Conservation (phyloP, 2,113 vertebrate species). For the Ammodytes dubius region DNA sequence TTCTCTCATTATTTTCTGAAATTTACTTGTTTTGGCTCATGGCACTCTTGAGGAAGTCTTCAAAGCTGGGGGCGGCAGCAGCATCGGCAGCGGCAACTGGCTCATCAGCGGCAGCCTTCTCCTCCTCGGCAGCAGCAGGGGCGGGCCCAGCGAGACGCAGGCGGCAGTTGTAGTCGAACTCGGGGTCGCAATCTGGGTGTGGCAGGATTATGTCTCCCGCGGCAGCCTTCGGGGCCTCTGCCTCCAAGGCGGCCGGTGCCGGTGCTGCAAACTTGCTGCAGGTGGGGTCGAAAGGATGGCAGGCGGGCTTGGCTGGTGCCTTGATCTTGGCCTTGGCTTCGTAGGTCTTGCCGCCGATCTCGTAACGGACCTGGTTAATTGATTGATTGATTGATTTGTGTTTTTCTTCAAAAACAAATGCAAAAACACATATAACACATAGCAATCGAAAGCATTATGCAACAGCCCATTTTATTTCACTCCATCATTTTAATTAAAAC, state of each 20-base stretch:
- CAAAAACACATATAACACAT: slow-evolving; percentile 46
- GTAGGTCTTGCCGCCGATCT: slow-evolving; percentile 82
- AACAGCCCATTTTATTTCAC: slow-evolving; percentile 61
- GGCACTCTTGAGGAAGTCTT: slow-evolving; percentile 79
- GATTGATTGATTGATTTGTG: slow-evolving; percentile 66
- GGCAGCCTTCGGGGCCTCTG: slow-evolving; percentile 27
- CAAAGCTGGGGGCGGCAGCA: slow-evolving; percentile 59
- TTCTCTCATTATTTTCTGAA: not conserved
- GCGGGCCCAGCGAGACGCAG: slow-evolving; percentile 70
- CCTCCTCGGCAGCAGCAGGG: slow-evolving; percentile 50
- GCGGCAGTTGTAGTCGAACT: slow-evolving; percentile 85
- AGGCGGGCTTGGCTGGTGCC: slow-evolving; percentile 68
- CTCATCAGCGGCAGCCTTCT: slow-evolving; percentile 44
- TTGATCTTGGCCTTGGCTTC: slow-evolving; percentile 50
- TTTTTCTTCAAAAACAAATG: slow-evolving; percentile 68
- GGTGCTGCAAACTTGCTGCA: slow-evolving; percentile 75
- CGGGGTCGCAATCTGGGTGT: slow-evolving; percentile 85
- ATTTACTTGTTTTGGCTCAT: slow-evolving; percentile 76
- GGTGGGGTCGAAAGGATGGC: slow-evolving; percentile 84
- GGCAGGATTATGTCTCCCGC: slow-evolving; percentile 79
- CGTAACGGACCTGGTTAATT: slow-evolving; percentile 79
- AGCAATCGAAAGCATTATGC: slow-evolving; percentile 64
- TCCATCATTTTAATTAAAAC: slow-evolving; percentile 55
- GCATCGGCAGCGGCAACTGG: slow-evolving; percentile 5
- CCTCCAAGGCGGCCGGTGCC: not conserved